Conservation (phyloP, 2,888 invertebrate species). For the Agrochola macilenta region DNA sequence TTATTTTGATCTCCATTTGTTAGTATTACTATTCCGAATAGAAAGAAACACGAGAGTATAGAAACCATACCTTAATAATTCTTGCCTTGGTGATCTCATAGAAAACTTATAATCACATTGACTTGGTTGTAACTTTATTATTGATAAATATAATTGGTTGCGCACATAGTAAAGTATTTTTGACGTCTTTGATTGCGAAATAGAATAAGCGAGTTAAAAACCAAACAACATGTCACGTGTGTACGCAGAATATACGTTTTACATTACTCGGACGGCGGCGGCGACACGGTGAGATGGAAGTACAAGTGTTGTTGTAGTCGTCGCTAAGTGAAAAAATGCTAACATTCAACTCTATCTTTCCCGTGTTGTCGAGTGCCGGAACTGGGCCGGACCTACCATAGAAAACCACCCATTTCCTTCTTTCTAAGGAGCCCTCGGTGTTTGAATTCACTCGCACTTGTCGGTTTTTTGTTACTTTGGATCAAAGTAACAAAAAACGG, state of each 20-base stretch:
- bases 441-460: background rate
- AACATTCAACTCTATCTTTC: background rate
- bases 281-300: background rate
- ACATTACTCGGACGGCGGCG: too few species aligned
- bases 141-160: slow-evolving; percentile 31
- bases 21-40: slow-evolving; percentile 15
- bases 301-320: background rate
- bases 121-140: slow-evolving; percentile 13
- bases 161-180: background rate
- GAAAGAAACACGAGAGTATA: slow-evolving; percentile 11
- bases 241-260: background rate
- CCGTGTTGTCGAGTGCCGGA: background rate
- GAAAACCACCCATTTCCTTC: background rate
- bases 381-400: background rate
- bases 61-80: slow-evolving; percentile 24
- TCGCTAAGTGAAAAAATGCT: background rate
- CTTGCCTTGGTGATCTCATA: background rate
- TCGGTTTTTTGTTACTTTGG: background rate
- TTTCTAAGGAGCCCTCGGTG: background rate
- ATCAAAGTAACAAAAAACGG: too few species aligned
- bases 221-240: background rate
- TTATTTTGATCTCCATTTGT: background rate
- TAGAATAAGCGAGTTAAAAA: slow-evolving; percentile 26
- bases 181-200: slow-evolving; percentile 11
- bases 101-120: slow-evolving; percentile 8